Conservation (phyloP, 1,140 invertebrate genomes). For the Lasioglossum albipes region DNA sequence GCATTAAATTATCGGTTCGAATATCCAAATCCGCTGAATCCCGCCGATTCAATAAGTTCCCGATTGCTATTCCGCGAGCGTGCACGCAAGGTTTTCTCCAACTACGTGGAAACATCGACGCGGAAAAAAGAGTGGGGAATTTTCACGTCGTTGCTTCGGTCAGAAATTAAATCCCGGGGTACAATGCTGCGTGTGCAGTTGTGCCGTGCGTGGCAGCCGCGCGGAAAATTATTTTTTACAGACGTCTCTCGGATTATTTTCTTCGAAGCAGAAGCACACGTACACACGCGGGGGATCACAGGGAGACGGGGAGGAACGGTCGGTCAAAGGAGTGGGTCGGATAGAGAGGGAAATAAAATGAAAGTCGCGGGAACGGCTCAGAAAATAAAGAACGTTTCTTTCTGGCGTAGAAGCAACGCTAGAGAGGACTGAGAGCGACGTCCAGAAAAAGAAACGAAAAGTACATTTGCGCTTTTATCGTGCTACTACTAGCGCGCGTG, state of each 20-base stretch:
- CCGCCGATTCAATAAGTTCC: too few species aligned
- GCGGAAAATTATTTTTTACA: conserved; percentile 48
- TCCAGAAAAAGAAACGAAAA: conserved; percentile 21
- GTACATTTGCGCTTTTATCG: conserved; percentile 42
- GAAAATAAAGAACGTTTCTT: conserved; percentile 44
- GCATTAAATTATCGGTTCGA: too few species aligned
- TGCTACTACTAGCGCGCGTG: not conserved
- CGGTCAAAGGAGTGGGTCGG: conserved; percentile 1
- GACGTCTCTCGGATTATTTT: conserved; percentile 42
- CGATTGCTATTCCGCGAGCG: not conserved
- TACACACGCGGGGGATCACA: too few species aligned
- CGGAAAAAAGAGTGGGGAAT: not conserved
- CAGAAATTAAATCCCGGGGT: conserved; percentile 42
- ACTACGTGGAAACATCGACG: not conserved
- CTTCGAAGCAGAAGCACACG: conserved; percentile 33
- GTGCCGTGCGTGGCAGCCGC: conserved; percentile 11
- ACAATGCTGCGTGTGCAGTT: conserved; percentile 46
- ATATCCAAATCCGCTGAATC: too few species aligned
- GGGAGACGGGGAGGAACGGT: not conserved
- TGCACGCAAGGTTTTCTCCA: not conserved
- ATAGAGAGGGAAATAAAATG: conserved; percentile 37
- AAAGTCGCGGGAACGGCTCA: conserved; percentile 48
- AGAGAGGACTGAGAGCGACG: not conserved
- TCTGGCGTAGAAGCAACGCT: not conserved
- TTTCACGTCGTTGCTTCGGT: conserved; percentile 35